Conservation (phyloP, 2,113 vertebrate genomes). For the Camelus bactrianus region DNA sequence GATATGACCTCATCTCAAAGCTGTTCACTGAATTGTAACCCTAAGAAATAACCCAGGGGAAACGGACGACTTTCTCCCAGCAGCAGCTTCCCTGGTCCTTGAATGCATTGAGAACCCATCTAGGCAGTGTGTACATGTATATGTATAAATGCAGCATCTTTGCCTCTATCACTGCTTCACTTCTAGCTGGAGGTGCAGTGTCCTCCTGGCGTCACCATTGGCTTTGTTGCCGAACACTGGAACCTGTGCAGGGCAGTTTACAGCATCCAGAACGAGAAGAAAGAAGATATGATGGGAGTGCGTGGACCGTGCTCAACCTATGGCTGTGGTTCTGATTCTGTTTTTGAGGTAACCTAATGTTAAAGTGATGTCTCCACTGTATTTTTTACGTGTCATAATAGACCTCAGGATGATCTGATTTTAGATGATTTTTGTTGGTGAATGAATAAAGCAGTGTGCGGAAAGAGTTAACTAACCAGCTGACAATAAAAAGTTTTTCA, state of each 20-base stretch:
- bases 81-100: background rate
- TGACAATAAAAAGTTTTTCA: background rate
- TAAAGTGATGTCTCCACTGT: background rate
- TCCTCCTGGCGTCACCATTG: constrained; percentile 92
- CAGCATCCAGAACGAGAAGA: constrained; percentile 90
- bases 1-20: background rate
- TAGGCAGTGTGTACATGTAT: accelerated
- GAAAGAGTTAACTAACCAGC: background rate
- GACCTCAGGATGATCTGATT: background rate
- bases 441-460: background rate
- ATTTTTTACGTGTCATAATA: background rate
- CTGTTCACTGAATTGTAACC: background rate
- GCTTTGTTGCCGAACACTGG: constrained; percentile 94
- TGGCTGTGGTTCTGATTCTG: constrained; percentile 92
- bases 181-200: constrained; percentile 95
- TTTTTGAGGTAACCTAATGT: constrained; percentile 92
- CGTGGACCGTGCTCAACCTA: constrained; percentile 92
- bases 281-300: constrained; percentile 90
- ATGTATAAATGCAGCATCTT: background rate
- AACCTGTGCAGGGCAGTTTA: constrained; percentile 93
- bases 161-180: background rate
- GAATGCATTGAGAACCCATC: background rate
- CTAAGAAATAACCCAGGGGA: background rate
- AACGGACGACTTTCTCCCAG: background rate
- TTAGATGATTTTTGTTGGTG: background rate